Conservation (phyloP, 2,113 vertebrate species). For the Bolborhynchus lineola region DNA sequence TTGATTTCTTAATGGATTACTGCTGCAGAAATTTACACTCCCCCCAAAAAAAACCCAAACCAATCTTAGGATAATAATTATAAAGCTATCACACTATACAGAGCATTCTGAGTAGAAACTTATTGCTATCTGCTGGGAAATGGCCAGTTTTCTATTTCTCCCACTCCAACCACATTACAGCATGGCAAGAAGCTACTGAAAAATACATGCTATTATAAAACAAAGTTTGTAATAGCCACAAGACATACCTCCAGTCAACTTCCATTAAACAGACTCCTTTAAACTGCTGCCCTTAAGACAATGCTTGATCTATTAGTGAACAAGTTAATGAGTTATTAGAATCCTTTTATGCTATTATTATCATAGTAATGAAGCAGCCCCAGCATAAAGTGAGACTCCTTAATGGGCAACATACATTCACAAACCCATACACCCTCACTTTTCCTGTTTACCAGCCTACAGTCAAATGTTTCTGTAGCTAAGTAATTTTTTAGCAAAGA, state of each 20-base stretch:
- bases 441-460: constrained; percentile 46
- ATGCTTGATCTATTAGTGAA: not conserved
- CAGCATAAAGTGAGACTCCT: constrained; percentile 13
- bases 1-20: constrained; percentile 86
- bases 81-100: constrained; percentile 72
- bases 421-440: constrained; percentile 48
- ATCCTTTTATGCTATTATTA: constrained; percentile 25
- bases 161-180: constrained; percentile 68
- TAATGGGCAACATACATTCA: constrained; percentile 49
- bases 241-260: constrained; percentile 41
- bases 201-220: constrained; percentile 61
- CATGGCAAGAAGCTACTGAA: constrained; percentile 53
- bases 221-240: constrained; percentile 53
- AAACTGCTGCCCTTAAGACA: constrained; percentile 20
- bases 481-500: constrained; percentile 8
- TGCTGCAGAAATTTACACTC: constrained; percentile 80
- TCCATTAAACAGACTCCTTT: constrained; percentile 28
- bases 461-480: constrained; percentile 36
- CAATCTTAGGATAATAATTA: constrained; percentile 82
- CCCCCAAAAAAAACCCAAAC: constrained; percentile 65
- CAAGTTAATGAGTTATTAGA: constrained; percentile 37
- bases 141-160: constrained; percentile 76
- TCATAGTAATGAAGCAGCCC: constrained; percentile 7
- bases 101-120: constrained; percentile 71
- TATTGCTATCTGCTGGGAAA: constrained; percentile 77